phyloP scores from a whole-genome alignment of 64 coral and sea anemone genomes.

The Stichodactyla helianthus region DNA sequence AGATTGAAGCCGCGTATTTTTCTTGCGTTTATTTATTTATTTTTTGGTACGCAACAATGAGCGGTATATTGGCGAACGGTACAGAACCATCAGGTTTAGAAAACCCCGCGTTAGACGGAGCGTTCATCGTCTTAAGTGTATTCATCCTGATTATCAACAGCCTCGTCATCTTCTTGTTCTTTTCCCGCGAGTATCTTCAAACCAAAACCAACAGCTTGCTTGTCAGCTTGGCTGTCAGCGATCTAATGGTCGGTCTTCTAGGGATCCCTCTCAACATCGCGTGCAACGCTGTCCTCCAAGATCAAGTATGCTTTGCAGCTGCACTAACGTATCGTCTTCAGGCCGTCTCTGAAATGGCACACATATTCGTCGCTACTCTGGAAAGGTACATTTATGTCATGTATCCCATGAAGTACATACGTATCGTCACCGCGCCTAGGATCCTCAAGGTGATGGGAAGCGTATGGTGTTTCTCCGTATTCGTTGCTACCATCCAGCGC shows the following conservation, averaged over 20 bases:
- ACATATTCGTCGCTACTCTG: conserved; percentile 63
- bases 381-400: conserved; percentile 90
- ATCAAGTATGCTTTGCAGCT: conserved; percentile 39
- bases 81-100: neutral
- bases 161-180: conserved; percentile 82
- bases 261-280: conserved; percentile 48
- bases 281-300: conserved; percentile 33
- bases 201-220: conserved; percentile 89
- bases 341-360: conserved; percentile 72
- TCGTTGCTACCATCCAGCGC: conserved; percentile 46
- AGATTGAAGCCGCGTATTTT: neutral
- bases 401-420: conserved; percentile 93
- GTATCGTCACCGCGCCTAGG: conserved; percentile 70
- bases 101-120: conserved; percentile 35
- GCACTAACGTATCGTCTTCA: conserved; percentile 54
- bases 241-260: conserved; percentile 51
- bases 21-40: neutral
- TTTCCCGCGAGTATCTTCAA: conserved; percentile 70
- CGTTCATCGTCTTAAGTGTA: conserved; percentile 58
- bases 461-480: conserved; percentile 64
- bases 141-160: conserved; percentile 56
- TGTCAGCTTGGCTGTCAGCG: conserved; percentile 59
- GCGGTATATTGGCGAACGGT: neutral
- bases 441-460: conserved; percentile 53
- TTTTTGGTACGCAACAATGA: neutral